Base-by-base conservation (phyloP, 2,797 vertebrate species). In the Mallotus villosus region DNA sequence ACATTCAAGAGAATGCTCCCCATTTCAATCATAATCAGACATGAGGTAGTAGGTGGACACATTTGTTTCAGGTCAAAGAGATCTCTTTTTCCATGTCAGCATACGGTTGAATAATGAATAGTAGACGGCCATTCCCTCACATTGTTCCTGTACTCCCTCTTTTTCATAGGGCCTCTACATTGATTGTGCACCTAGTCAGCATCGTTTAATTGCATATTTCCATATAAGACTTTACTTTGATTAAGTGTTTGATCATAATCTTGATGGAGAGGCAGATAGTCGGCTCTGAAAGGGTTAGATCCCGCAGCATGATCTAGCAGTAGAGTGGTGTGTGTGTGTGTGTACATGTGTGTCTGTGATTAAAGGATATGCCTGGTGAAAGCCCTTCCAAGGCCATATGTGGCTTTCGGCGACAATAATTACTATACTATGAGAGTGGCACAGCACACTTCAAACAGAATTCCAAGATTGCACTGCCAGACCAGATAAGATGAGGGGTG, bases 231-330 rank as follows among this genome's bases (percentile, higher is more conserved):
- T 77, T 77, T 37, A 37, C 62, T 51, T 82, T 88, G 88, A 90
- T 91, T 86, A 88, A 83, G 86, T 82, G 81, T 87, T 84, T 84
- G 86, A 88, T 90, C 84, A 81, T 81, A 74, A 78, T 82, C 83
- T 71, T 46, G 74, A 25, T 67, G 71, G 74, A 83, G 73, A 65
- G 77, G 79, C 80, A 76, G 51, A 27, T 57, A 67, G 78, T 21
- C 79, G 78, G 76, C 73, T 37, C 29, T 68, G 77, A 82, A 68
- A 74, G 62, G 68, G 70, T 68, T 72, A 29, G 29, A 71, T 49
- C 19, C 17, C 53, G 21, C 81, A 65, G 29, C 72, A 65, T 41
- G 70, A 72, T 70, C 70, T n/a, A 32, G 73, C 71, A 76, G 72
- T 60, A 25, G 55, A 25, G 57, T 69, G 53, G 61, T 63, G 17